Conservation (phyloP, 2,888 invertebrate genomes). For the Pammene aurita region DNA sequence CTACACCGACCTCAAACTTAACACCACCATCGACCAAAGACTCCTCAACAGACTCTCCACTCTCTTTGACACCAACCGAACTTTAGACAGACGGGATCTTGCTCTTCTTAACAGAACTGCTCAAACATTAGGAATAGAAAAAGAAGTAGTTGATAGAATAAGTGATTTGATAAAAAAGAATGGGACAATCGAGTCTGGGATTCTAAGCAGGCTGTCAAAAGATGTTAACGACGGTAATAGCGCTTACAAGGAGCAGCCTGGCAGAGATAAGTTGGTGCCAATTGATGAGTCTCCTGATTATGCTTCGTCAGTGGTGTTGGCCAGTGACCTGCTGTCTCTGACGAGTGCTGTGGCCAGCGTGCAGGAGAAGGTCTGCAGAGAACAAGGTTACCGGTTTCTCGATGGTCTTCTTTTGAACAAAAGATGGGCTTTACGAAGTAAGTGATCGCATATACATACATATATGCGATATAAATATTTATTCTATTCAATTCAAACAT, state of each 20-base stretch:
- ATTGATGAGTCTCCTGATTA: slow-evolving; percentile 77
- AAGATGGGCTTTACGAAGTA: slow-evolving; percentile 83
- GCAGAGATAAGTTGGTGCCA: slow-evolving; percentile 54
- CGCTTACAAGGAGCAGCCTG: slow-evolving; percentile 52
- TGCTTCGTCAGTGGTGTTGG: slow-evolving; percentile 76
- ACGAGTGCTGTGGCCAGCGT: slow-evolving; percentile 77
- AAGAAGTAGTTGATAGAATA: slow-evolving; percentile 61
- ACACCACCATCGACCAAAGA: slow-evolving; percentile 60
- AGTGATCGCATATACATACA: slow-evolving; percentile 60
- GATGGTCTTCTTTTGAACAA: slow-evolving; percentile 77
- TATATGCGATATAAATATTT: too few relatives aligned
- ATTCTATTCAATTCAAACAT: too few relatives aligned
- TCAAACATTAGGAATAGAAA: slow-evolving; percentile 59
- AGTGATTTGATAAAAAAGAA: slow-evolving; percentile 56
- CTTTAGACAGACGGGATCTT: slow-evolving; percentile 57
- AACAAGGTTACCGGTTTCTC: slow-evolving; percentile 76
- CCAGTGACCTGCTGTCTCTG: slow-evolving; percentile 77
- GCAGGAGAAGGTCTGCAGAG: slow-evolving; percentile 73
- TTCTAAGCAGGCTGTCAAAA: slow-evolving; percentile 33
- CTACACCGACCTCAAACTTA: slow-evolving; percentile 45
- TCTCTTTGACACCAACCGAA: slow-evolving; percentile 59
- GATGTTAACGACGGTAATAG: slow-evolving; percentile 48
- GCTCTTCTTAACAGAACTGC: slow-evolving; percentile 62
- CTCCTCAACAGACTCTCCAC: slow-evolving; percentile 57
- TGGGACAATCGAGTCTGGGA: slow-evolving; percentile 41